phyloP scores from a whole-genome alignment of 2,888 invertebrate species.

The Polia nebulosa region DNA sequence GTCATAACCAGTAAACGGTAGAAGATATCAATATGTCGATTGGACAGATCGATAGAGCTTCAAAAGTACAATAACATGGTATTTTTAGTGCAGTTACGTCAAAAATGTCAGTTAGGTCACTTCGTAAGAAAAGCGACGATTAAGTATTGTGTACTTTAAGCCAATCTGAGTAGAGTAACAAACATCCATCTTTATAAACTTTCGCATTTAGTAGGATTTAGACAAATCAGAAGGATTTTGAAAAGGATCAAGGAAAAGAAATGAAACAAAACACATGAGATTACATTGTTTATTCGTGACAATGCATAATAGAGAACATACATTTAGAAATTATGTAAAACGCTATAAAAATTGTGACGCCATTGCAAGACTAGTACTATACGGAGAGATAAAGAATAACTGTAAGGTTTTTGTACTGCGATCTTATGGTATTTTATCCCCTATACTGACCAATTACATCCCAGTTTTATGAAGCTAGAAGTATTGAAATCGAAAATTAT shows the following conservation, averaged over 20 bases:
- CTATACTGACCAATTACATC: constrained; percentile 58
- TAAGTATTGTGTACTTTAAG: too few relatives aligned
- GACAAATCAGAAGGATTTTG: too few relatives aligned
- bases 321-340: constrained; percentile 81
- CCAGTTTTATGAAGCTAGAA: constrained; percentile 38
- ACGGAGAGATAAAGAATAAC: constrained; percentile 60
- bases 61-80: too few relatives aligned
- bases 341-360: constrained; percentile 81
- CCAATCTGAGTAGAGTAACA: too few relatives aligned
- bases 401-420: constrained; percentile 68
- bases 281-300: constrained; percentile 90
- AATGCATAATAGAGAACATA: constrained; percentile 87
- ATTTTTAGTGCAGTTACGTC: too few relatives aligned
- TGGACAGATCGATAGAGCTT: too few relatives aligned
- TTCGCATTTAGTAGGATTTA: too few relatives aligned
- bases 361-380: constrained; percentile 77
- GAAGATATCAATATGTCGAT: too few relatives aligned
- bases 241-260: neutral
- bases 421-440: constrained; percentile 59
- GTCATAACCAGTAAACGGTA: too few relatives aligned
- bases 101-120: too few relatives aligned
- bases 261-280: constrained; percentile 74
- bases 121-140: too few relatives aligned
- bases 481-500: constrained; percentile 32
- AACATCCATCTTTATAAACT: too few relatives aligned